Base-by-base conservation (phyloP, 1,140 invertebrate species). In the Ceratosolen solmsi region DNA sequence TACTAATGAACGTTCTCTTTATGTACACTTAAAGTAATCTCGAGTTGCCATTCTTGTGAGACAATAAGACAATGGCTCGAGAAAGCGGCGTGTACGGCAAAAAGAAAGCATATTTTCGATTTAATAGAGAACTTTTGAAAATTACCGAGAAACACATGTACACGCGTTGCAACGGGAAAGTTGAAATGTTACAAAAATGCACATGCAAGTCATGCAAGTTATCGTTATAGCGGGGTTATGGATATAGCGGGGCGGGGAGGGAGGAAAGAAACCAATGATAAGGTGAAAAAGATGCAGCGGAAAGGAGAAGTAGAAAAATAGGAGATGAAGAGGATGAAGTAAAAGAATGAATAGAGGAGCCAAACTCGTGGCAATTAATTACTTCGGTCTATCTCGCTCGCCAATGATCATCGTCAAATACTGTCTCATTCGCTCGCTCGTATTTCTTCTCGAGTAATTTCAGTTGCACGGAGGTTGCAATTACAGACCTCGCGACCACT, bases 41-140 rank as follows among this genome's bases (percentile, higher is more conserved):
- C n/a, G 30, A 60, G 27, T 60, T 60, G 30, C 27, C 58, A 60
- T 60, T 36, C 33, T 20, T 65, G 15, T 22, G 11, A 65, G 63
- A 65, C 33, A 65, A 65, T 65, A 65, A 65, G 63, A 65, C 63
- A 65, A 65, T 65, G 63, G 63, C 25, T 65, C 36, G n/a, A 65
- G 63, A 65, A 65, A 65, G 63, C 22, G 27, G 63, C 25, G 17
- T 65, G 11, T 20, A 15, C 33, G 25, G 2, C 36, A 36, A 65
- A 65, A 65, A 22, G 63, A 65, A 33, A 65, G 4, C 15, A 36
- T 36, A 65, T 65, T 65, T 65, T 36, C 63, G 33, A 65, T 65
- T 30, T 36, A 65, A 65, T 65, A 65, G 63, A 36, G 30, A 36
- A 25, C n/a, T 36, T 36, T 20, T 65, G 30, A 65, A 65, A 65